phyloP scores from a whole-genome alignment of 2,797 vertebrate genomes.

The Chrosomus eos region DNA sequence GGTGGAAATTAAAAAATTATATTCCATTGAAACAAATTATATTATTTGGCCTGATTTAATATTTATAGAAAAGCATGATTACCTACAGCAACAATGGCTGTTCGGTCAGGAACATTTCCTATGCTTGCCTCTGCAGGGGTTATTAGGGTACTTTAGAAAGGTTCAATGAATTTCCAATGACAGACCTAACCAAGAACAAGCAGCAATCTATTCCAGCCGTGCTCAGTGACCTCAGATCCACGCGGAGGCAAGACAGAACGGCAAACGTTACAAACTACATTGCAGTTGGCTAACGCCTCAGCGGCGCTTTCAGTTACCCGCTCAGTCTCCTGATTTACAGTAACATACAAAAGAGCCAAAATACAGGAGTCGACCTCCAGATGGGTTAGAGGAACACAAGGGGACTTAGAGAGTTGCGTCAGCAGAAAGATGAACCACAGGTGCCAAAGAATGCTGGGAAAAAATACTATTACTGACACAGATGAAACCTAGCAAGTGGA shows the following conservation, averaged over 20 bases:
- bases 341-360: constrained; percentile 18
- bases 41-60: neutral
- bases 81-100: neutral
- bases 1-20: neutral
- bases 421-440: constrained; percentile 2
- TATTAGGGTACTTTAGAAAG: constrained; percentile 38
- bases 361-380: neutral
- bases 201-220: constrained; percentile 45
- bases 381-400: constrained; percentile 1
- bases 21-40: neutral
- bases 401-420: constrained; percentile 13
- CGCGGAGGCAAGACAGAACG: constrained; percentile 19
- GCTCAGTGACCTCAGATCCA: constrained; percentile 50
- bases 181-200: constrained; percentile 54
- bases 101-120: constrained; percentile 15
- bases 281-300: constrained; percentile 33
- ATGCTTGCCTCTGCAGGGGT: constrained; percentile 20
- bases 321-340: constrained; percentile 54
- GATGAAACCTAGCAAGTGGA: neutral
- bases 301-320: constrained; percentile 21
- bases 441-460: neutral
- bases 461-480: neutral
- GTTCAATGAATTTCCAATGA: constrained; percentile 49
- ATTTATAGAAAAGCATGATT: constrained; percentile 26
- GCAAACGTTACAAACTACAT: constrained; percentile 48